phyloP scores from a whole-genome alignment of 2,113 vertebrate genomes.

The Bettongia penicillata region DNA sequence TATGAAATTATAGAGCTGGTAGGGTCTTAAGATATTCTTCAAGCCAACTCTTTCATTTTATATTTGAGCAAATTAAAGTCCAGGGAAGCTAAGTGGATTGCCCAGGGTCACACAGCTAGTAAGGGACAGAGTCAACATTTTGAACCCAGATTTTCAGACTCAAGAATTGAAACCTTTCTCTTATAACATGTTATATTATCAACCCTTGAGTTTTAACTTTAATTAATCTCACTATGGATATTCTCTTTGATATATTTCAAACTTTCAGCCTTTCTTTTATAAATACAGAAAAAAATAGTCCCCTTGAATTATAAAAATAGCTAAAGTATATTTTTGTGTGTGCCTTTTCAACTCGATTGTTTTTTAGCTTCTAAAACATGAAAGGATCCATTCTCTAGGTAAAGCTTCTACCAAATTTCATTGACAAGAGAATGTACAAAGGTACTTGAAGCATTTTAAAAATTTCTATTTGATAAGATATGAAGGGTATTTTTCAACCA shows the following conservation, averaged over 20 bases:
- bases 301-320: not conserved
- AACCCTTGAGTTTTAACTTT: not conserved
- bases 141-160: not conserved
- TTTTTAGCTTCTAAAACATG: not conserved
- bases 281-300: not conserved
- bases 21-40: not conserved
- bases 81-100: not conserved
- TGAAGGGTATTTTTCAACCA: not conserved
- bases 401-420: not conserved
- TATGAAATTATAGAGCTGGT: not conserved
- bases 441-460: not conserved
- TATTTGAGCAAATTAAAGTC: not conserved
- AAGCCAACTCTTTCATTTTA: not conserved
- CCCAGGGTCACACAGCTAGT: not conserved
- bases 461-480: not conserved
- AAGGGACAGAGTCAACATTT: not conserved
- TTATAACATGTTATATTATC: not conserved
- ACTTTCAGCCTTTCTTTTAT: not conserved
- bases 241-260: not conserved
- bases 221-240: not conserved
- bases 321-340: not conserved
- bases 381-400: not conserved
- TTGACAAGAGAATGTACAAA: not conserved
- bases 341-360: not conserved
- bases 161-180: not conserved